Conservation (phyloP, 2,797 vertebrate species). For the Anolis apletophallus region DNA sequence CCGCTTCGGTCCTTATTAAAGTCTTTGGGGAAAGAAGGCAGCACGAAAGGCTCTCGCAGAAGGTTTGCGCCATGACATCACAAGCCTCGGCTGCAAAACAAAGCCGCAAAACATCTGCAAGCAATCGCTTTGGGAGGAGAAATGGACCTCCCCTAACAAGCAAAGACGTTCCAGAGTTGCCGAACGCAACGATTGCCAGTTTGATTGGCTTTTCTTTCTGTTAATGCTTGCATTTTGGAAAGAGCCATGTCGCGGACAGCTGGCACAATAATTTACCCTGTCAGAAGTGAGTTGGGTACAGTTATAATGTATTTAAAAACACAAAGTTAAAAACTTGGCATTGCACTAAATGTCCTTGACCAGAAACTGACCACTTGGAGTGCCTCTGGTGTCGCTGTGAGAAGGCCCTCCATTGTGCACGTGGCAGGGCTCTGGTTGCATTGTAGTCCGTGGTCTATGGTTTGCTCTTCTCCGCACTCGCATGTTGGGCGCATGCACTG, state of each 20-base stretch:
- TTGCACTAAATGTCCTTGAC: too few species aligned
- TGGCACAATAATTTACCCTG: too few species aligned
- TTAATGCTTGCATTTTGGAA: constrained; percentile 50
- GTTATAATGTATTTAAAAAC: too few species aligned
- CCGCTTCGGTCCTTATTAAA: neutral
- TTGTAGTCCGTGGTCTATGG: too few species aligned
- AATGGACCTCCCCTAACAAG: constrained; percentile 47
- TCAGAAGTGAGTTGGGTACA: too few species aligned
- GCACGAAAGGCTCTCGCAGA: constrained; percentile 38
- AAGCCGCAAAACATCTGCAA: constrained; percentile 59
- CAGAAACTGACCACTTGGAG: too few species aligned
- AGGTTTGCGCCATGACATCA: constrained; percentile 58
- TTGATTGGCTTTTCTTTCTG: constrained; percentile 49
- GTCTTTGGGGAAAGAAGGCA: constrained; percentile 49
- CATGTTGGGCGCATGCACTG: too few species aligned
- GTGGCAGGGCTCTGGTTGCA: too few species aligned
- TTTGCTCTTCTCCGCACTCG: too few species aligned
- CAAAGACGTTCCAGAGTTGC: constrained; percentile 52
- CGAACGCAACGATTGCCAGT: constrained; percentile 59
- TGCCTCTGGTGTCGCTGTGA: too few species aligned
- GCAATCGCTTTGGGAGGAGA: constrained; percentile 54
- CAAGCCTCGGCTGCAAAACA: constrained; percentile 27
- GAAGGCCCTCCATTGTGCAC: too few species aligned
- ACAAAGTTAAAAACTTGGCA: too few species aligned
- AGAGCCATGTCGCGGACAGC: constrained; percentile 50